Percentiles rank a stretch among this genome's conserved stretches.
phyloP scores from a whole-genome alignment of 2,888 invertebrate species.

The Drosophila aldrichi region DNA sequence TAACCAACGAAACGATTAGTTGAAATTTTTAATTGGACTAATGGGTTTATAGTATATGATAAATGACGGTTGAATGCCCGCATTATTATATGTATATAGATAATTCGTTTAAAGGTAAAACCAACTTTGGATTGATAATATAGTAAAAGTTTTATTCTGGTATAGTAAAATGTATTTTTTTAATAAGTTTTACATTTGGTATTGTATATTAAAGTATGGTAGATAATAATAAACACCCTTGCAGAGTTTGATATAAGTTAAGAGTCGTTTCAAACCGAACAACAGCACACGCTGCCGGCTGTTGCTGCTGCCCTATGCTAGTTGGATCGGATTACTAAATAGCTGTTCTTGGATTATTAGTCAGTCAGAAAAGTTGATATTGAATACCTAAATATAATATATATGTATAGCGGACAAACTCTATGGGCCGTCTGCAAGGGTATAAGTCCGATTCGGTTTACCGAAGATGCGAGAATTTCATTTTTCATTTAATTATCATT shows the following conservation, averaged over 20 bases:
- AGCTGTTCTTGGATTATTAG: conserved; percentile 18
- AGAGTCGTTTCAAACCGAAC: conserved; percentile 23
- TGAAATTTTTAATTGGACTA: conserved; percentile 35
- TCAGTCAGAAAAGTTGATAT: conserved; percentile 48
- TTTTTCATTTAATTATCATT: conserved; percentile 52
- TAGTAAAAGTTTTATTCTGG: conserved; percentile 66
- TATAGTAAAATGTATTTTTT: conserved; percentile 64
- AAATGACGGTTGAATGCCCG: conserved; percentile 4
- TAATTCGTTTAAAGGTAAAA: background rate
- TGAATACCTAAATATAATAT: conserved; percentile 24
- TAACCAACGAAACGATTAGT: conserved; percentile 64
- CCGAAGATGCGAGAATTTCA: conserved; percentile 35
- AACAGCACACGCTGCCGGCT: conserved; percentile 4
- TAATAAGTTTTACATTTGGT: conserved; percentile 59
- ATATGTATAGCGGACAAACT: conserved; percentile 17
- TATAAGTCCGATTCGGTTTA: conserved; percentile 42
- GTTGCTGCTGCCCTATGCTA: conserved; percentile 13
- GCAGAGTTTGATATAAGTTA: conserved; percentile 39
- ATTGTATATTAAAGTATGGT: conserved; percentile 63
- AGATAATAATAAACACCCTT: conserved; percentile 59
- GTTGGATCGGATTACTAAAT: conserved; percentile 51
- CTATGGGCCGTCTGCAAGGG: conserved; percentile 38
- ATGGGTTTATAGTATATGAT: conserved; percentile 15
- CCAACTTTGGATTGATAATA: conserved; percentile 34
- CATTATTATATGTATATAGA: background rate